Base-by-base conservation (phyloP, 2,797 vertebrate genomes). In the Gambelia wislizenii region DNA sequence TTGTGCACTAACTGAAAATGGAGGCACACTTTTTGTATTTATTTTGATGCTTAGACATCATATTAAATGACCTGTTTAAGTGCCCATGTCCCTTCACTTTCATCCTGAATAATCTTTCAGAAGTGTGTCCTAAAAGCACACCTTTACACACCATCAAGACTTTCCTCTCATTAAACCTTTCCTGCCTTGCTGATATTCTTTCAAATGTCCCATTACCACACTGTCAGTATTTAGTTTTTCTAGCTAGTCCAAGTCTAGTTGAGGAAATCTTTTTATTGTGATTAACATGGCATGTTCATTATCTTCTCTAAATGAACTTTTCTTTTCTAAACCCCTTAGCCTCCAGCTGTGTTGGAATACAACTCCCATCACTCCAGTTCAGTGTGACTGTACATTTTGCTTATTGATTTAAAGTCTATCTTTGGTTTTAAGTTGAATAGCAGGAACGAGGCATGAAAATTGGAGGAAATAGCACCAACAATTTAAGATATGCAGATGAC, bases 1-100 rank as follows among this genome's bases (percentile, higher is more conserved):
- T 3, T 25, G 25, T 69, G 56, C 56, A 54, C 52, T 87, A 39
- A 42, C 47, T 91, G 89, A 84, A 70, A n/a, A 85, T n/a, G 87
- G 83, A 84, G 64, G 77, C 54, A 52, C 8, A 52, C 4, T 81
- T 59, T 89, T 47, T 88, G 82, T 81, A n/a, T 85, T 54, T 76
- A 33, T 70, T 39, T 85, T 80, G 47, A 89, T 47, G 36, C 27
- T 49, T 5, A 79, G 33, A 61, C 44, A 74, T 44, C 6, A 61
- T 52, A 84, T 12, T 72, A 36, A 90, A 42, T 74, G 6, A 33
- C 18, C 78, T 44, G n/a, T 33, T 44, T 44, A 76, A 85, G 18
- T 47, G 67, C 14, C 56, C 52, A 74, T 27, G 39, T 59, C 47
- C 36, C 36, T 44, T 72, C 12, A 30, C 74, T 64, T 74, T 74